phyloP scores from a whole-genome alignment of 2,888 invertebrate genomes.

The Eubasilissa splendida region DNA sequence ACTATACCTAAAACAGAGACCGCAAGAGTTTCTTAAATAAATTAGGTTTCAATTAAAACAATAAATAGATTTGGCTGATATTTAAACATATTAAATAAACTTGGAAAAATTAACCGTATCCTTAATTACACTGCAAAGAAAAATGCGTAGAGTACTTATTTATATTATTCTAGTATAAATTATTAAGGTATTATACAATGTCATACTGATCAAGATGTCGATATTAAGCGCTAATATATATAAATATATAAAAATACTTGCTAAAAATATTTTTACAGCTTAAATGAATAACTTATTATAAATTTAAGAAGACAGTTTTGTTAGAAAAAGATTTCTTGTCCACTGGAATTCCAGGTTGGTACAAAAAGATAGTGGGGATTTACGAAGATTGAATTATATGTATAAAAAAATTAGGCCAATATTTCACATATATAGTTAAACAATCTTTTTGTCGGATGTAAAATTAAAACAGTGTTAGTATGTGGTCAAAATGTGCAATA shows the following conservation, averaged over 20 bases:
- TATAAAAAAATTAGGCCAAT: neutral
- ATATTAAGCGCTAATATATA: constrained; percentile 39
- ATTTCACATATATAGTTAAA: neutral
- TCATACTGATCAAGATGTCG: constrained; percentile 30
- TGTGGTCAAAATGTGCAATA: neutral
- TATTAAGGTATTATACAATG: constrained; percentile 15
- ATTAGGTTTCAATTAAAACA: constrained; percentile 48
- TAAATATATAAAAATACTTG: constrained; percentile 46
- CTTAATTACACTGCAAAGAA: constrained; percentile 26
- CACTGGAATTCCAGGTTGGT: no score
- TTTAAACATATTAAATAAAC: constrained; percentile 36
- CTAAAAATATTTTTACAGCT: constrained; percentile 39
- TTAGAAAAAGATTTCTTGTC: neutral
- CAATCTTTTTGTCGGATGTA: neutral
- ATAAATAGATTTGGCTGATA: constrained; percentile 58
- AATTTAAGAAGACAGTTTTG: constrained; percentile 14
- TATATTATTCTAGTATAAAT: constrained; percentile 18
- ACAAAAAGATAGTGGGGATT: no score
- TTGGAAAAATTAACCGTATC: constrained; percentile 36
- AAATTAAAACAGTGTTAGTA: neutral
- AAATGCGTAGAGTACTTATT: constrained; percentile 20
- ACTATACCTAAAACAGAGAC: constrained; percentile 35
- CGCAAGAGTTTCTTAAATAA: constrained; percentile 35
- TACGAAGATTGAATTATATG: neutral
- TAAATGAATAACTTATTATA: constrained; percentile 26